Evolutionary conservation across 2,797 vertebrate species (phyloP).

Genomic region (Lophura swinhoii): DNA sequence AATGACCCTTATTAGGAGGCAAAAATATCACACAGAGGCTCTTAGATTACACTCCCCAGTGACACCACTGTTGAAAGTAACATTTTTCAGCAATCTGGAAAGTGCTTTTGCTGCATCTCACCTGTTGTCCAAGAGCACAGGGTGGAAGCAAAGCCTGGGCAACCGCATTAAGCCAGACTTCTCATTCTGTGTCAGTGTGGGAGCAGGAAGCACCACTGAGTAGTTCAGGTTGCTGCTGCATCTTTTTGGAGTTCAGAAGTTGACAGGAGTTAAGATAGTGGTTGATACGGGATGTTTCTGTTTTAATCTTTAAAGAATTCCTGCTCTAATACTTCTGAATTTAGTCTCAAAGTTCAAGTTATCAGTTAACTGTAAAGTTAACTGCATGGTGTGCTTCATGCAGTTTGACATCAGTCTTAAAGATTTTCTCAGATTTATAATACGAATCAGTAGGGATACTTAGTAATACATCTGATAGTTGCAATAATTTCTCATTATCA

Average conservation of each 20-base stretch:
- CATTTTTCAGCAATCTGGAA: conserved; percentile 27
- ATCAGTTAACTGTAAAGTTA: conserved; percentile 1
- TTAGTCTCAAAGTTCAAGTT: conserved; percentile 3
- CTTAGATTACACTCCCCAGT: not conserved
- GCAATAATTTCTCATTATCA: conserved; percentile 50
- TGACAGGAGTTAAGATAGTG: not conserved
- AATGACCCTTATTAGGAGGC: not conserved
- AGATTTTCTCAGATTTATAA: conserved; percentile 20
- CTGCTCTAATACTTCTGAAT: not conserved
- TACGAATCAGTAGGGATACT: conserved; percentile 38
- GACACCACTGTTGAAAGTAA: not conserved
- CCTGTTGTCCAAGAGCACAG: not conserved
- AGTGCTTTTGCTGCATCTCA: not conserved
- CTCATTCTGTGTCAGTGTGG: not conserved
- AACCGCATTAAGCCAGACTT: not conserved
- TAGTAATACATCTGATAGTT: conserved; percentile 38
- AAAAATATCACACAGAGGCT: not conserved
- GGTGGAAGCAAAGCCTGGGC: not conserved
- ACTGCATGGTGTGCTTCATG: not conserved
- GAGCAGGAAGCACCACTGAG: not conserved
- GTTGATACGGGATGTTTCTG: not conserved
- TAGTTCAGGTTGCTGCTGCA: not conserved
- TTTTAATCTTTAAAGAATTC: not conserved
- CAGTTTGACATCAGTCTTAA: conserved; percentile 1
- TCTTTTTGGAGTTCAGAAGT: not conserved